phyloP scores from a whole-genome alignment of 2,113 vertebrate species.

The Eudorcas thomsonii region DNA sequence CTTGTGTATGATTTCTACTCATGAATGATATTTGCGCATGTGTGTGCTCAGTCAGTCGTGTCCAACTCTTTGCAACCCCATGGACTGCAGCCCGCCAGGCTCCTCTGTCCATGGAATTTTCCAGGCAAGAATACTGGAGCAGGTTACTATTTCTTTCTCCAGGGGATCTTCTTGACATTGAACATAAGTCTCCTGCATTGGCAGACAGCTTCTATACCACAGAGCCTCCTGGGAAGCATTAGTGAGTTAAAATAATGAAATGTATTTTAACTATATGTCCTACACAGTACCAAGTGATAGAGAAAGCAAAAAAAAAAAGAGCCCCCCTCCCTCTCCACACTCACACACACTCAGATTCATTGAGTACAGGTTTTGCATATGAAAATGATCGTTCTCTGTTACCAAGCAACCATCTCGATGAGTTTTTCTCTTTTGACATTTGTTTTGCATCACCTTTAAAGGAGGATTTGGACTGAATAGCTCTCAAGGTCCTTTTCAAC shows the following conservation, averaged over 20 bases:
- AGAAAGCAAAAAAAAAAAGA: not conserved
- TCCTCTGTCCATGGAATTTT: not conserved
- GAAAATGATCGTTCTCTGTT: not conserved
- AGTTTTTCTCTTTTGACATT: not conserved
- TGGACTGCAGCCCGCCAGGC: not conserved
- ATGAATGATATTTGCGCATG: not conserved
- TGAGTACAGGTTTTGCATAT: not conserved
- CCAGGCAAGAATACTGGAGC: not conserved
- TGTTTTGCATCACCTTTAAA: not conserved
- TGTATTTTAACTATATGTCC: not conserved
- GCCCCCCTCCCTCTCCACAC: not conserved
- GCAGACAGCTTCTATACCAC: not conserved
- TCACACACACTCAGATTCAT: not conserved
- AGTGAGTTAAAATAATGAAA: not conserved
- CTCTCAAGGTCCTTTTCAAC: not conserved
- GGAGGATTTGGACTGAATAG: not conserved
- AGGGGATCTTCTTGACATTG: not conserved
- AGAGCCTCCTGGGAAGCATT: not conserved
- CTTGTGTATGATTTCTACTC: slow-evolving; percentile 19
- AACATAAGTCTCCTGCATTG: not conserved
- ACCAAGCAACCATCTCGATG: not conserved
- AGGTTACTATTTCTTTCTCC: not conserved
- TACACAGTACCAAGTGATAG: not conserved
- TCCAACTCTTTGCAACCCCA: not conserved
- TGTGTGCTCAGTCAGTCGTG: not conserved